Base-by-base conservation (phyloP, 2,888 invertebrate species). In the Mythimna loreyi region DNA sequence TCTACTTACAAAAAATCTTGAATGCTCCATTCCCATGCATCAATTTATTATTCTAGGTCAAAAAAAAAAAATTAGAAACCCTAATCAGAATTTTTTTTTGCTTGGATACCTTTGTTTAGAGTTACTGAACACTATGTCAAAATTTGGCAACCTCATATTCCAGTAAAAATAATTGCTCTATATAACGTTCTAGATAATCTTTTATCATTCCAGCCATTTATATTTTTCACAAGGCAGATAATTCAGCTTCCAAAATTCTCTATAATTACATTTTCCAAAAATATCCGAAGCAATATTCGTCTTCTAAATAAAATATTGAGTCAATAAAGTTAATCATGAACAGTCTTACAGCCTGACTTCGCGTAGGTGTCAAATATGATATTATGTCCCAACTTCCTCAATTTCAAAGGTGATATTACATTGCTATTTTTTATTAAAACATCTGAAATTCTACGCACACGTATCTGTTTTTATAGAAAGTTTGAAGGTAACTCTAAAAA, bases 301-400 rank as follows among this genome's bases (percentile, higher is more conserved):
- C 11, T 53, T 13, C 3, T n/a, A n/a, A 40, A 47, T 45, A n/a
- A 68, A 56, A 69, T 62, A 60, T 60, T 47, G 16, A 6, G 11
- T 0, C 21, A 23, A 47, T 33, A 16, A 49, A 40, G 57, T 36
- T 30, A 69, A 56, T 67, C 47, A 68, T 67, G 56, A 49, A 67
- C 47, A 11, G 21, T 36, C 23, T 40, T 40, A 30, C n/a, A 5
- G 16, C 19, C 16, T 19, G 19, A n/a, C 36, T 25, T 21, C 6
- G 49, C n/a, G 70, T 69, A 23, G 70, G 58, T 33, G 30, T 50
- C 7, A 25, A 50, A 40, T 58, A 40, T 57, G n/a, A 69, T 70
- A 68, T 50, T n/a, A 16, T 30, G 40, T 58, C 11, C 11, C 36
- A 40, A 23, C 13, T 69, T 49, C 16, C 30, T 30, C n/a, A 30